Conservation (phyloP, 2,888 invertebrate species). For the Ophraella communa region DNA sequence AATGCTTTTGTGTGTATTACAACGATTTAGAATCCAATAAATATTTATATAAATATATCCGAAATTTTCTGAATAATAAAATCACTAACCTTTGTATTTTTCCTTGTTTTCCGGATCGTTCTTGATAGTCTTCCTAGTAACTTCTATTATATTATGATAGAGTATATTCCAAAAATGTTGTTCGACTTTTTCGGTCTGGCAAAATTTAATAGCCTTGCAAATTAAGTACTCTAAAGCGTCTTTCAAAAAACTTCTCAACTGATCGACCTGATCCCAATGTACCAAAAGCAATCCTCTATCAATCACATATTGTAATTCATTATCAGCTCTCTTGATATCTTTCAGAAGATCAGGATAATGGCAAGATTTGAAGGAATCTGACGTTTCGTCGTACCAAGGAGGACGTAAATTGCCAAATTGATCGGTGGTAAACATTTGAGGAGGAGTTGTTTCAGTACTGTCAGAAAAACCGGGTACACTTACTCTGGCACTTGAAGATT, state of each 20-base stretch:
- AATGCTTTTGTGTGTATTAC: too few species aligned
- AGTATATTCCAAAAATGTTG: conserved; percentile 91
- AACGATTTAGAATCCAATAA: too few species aligned
- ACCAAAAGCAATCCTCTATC: conserved; percentile 67
- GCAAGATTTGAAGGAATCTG: conserved; percentile 68
- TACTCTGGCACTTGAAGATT: conserved; percentile 60
- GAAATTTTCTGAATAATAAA: neutral
- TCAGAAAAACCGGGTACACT: conserved; percentile 55
- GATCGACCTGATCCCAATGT: conserved; percentile 72
- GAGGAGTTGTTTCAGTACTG: conserved; percentile 47
- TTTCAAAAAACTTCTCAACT: conserved; percentile 70
- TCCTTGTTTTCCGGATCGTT: conserved; percentile 69
- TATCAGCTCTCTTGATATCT: conserved; percentile 73
- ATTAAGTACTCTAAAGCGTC: conserved; percentile 72
- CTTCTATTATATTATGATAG: conserved; percentile 87
- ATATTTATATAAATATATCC: neutral
- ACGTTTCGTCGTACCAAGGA: conserved; percentile 65
- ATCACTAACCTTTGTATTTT: conserved; percentile 60
- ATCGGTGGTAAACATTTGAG: conserved; percentile 57
- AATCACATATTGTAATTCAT: conserved; percentile 70
- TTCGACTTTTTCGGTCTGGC: conserved; percentile 86
- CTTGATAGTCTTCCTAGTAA: conserved; percentile 72
- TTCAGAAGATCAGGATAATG: conserved; percentile 69
- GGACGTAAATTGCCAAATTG: conserved; percentile 63
- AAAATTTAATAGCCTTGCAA: conserved; percentile 82